These are phyloP conservation scores for Saguinus midas DNA, from an alignment of 2,113 vertebrate genomes.

Conservation along the genomic window DNA sequence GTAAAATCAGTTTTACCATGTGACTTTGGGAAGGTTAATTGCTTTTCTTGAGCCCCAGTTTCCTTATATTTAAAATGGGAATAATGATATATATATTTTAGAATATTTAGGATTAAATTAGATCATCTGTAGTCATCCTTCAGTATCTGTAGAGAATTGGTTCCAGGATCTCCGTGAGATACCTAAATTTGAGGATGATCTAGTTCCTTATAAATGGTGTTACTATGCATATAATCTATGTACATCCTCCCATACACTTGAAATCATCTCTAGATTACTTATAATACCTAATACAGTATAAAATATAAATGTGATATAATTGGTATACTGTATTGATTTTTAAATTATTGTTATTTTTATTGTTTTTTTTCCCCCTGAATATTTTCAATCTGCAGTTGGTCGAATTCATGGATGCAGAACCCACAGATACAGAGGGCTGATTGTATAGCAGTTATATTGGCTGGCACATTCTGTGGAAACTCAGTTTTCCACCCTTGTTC, in stretches of 20 bases:
- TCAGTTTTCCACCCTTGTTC: rapidly evolving
- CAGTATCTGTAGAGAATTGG: background rate
- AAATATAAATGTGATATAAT: background rate
- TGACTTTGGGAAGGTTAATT: background rate
- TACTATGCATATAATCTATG: background rate
- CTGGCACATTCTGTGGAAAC: background rate
- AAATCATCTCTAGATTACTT: background rate
- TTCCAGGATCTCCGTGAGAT: background rate
- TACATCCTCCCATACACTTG: background rate
- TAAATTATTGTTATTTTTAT: background rate
- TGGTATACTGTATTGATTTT: background rate
- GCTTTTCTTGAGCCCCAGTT: background rate
- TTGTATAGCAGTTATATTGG: background rate
- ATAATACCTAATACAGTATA: background rate
- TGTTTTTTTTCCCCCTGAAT: background rate
- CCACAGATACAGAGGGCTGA: background rate
- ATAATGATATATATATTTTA: background rate
- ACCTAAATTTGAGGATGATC: background rate
- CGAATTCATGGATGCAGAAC: background rate
- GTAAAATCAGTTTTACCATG: background rate
- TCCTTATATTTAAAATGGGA: background rate
- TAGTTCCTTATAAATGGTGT: background rate
- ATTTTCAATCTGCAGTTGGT: background rate
- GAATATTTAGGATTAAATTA: background rate
- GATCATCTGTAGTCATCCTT: background rate